Evolutionary conservation across 1,140 invertebrate species (phyloP).

Genomic region (Camponotus floridanus): DNA sequence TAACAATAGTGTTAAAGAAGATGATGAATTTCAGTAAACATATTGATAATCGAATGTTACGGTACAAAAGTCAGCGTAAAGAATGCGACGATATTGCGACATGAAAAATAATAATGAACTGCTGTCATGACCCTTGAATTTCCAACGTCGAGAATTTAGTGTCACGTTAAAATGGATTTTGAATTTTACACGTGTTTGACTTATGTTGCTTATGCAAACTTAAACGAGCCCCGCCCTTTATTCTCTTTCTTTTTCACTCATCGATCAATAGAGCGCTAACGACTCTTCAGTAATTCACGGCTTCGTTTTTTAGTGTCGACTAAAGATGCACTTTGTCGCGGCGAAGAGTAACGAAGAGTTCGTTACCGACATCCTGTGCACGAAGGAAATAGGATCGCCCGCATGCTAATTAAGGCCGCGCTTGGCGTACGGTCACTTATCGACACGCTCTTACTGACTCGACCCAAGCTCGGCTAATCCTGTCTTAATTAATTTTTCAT

Average conservation of each 20-base stretch:
- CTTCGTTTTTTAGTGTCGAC: slow-evolving; percentile 53
- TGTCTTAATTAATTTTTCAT: slow-evolving; percentile 83
- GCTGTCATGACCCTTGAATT: background rate
- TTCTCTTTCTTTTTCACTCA: slow-evolving; percentile 49
- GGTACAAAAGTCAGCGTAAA: background rate
- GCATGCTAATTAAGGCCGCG: slow-evolving; percentile 82
- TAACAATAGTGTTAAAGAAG: slow-evolving; percentile 1
- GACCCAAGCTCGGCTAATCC: slow-evolving; percentile 78
- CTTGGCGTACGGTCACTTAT: slow-evolving; percentile 79
- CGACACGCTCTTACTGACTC: slow-evolving; percentile 75
- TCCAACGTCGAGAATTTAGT: background rate
- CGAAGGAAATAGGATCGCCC: slow-evolving; percentile 75
- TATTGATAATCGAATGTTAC: slow-evolving; percentile 3
- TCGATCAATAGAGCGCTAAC: slow-evolving; percentile 71
- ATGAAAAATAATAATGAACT: background rate
- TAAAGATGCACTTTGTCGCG: slow-evolving; percentile 49
- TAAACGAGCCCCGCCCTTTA: slow-evolving; percentile 45
- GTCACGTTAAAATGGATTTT: background rate
- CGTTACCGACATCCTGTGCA: slow-evolving; percentile 21
- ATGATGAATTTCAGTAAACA: background rate
- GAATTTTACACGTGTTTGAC: slow-evolving; percentile 26
- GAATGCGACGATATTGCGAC: background rate
- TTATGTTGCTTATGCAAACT: slow-evolving; percentile 41
- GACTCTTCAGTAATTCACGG: slow-evolving; percentile 72
- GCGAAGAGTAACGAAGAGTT: slow-evolving; percentile 20